Conservation (phyloP, 2,888 invertebrate genomes). For the Drosophila heteroneura region DNA sequence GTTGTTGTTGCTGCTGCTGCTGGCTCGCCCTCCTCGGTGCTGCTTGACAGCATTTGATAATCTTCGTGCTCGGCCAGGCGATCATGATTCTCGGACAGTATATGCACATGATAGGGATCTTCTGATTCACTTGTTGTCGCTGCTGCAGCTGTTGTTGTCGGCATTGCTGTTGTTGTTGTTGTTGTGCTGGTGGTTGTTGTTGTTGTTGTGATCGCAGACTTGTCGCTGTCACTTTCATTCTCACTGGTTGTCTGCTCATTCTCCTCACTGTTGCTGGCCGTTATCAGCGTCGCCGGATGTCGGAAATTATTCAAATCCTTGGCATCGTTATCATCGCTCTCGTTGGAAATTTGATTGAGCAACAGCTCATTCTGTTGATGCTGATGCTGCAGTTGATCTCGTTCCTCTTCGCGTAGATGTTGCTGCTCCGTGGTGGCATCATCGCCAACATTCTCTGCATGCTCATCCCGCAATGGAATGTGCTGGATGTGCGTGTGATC, state of each 20-base stretch:
- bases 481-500: slow-evolving; percentile 69
- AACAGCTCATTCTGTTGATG: slow-evolving; percentile 67
- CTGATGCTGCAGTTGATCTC: slow-evolving; percentile 37
- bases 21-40: slow-evolving; percentile 72
- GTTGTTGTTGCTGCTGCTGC: slow-evolving; percentile 31
- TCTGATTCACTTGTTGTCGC: slow-evolving; percentile 56
- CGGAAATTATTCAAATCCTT: slow-evolving; percentile 83
- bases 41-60: slow-evolving; percentile 82
- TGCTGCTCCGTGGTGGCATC: slow-evolving; percentile 66
- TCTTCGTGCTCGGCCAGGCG: slow-evolving; percentile 83
- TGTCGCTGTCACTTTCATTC: slow-evolving; percentile 69
- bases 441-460: slow-evolving; percentile 57
- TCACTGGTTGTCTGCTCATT: slow-evolving; percentile 48
- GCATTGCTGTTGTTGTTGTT: slow-evolving; percentile 31
- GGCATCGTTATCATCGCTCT: slow-evolving; percentile 76
- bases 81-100: slow-evolving; percentile 83
- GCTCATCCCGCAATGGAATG: slow-evolving; percentile 67
- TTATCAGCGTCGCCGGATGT: slow-evolving; percentile 83
- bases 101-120: slow-evolving; percentile 84
- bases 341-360: slow-evolving; percentile 80
- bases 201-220: slow-evolving; percentile 33
- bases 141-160: slow-evolving; percentile 42
- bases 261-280: slow-evolving; percentile 82
- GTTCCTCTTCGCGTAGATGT: slow-evolving; percentile 44
- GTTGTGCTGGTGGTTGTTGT: slow-evolving; percentile 28